phyloP scores from a whole-genome alignment of 2,797 vertebrate genomes.

The Sebastes hubbsi region DNA sequence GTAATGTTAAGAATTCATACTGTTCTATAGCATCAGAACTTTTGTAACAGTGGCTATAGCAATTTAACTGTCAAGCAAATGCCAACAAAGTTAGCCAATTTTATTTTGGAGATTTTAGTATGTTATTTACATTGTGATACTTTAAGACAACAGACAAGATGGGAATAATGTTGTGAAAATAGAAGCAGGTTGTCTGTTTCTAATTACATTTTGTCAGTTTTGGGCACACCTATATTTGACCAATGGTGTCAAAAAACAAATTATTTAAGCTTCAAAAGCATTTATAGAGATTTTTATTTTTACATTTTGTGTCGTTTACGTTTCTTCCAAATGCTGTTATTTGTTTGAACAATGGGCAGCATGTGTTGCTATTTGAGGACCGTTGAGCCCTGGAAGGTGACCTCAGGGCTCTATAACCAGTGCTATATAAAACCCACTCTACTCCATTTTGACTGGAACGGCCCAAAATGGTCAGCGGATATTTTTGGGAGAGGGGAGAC shows the following conservation, averaged over 20 bases:
- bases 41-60: not conserved
- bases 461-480: slow-evolving; percentile 53
- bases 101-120: too few species aligned
- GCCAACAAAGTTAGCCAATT: not conserved
- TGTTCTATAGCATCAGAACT: not conserved
- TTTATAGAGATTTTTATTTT: not conserved
- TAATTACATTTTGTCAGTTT: not conserved
- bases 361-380: not conserved
- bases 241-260: not conserved
- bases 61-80: not conserved
- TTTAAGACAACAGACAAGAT: not conserved
- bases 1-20: not conserved
- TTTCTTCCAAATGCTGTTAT: not conserved
- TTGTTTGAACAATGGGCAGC: not conserved
- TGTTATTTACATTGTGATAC: not conserved
- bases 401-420: slow-evolving; percentile 15
- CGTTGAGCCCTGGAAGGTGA: slow-evolving; percentile 19
- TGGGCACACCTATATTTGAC: not conserved
- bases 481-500: slow-evolving; percentile 56
- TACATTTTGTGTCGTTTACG: not conserved
- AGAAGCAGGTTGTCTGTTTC: not conserved
- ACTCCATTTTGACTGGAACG: slow-evolving; percentile 45
- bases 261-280: not conserved
- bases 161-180: not conserved
- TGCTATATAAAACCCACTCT: slow-evolving; percentile 37